Percentiles rank a stretch among this genome's conserved stretches.
Evolutionary conservation across 2,888 invertebrate genomes (phyloP).

Genomic region (Eutolmus rufibarbis): DNA sequence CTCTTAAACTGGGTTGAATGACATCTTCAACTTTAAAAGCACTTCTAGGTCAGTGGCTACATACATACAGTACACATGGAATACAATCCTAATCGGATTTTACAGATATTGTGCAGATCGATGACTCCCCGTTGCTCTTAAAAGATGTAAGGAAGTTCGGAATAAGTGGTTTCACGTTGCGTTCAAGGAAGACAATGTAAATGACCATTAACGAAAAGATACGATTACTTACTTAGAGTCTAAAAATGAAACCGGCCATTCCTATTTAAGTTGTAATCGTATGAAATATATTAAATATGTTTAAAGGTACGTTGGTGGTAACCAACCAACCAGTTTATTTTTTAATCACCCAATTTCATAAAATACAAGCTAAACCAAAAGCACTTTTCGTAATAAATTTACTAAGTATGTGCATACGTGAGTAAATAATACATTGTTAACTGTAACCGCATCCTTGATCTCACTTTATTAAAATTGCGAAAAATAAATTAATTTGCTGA

Average conservation of each 20-base stretch:
- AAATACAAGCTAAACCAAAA: too few relatives aligned
- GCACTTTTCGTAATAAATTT: too few relatives aligned
- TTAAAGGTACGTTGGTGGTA: too few relatives aligned
- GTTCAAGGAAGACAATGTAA: not conserved
- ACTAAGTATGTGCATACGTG: too few relatives aligned
- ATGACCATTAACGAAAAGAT: not conserved
- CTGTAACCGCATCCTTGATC: too few relatives aligned
- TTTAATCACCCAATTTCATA: too few relatives aligned
- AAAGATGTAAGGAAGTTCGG: not conserved
- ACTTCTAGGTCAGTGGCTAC: conserved; percentile 16
- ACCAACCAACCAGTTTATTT: too few relatives aligned
- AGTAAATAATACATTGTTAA: too few relatives aligned
- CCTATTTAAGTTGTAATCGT: too few relatives aligned
- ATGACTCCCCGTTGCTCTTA: not conserved
- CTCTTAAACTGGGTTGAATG: conserved; percentile 23
- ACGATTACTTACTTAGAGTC: not conserved
- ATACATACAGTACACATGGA: not conserved
- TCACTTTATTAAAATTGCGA: too few relatives aligned
- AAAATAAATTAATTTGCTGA: too few relatives aligned
- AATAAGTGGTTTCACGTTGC: not conserved
- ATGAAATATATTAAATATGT: too few relatives aligned
- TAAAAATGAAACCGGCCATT: not conserved
- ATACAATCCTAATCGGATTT: not conserved
- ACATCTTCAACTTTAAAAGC: conserved; percentile 12
- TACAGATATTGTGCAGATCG: not conserved